Evolutionary conservation across 2,797 vertebrate genomes (phyloP).

Genomic region (Falco naumanni): DNA sequence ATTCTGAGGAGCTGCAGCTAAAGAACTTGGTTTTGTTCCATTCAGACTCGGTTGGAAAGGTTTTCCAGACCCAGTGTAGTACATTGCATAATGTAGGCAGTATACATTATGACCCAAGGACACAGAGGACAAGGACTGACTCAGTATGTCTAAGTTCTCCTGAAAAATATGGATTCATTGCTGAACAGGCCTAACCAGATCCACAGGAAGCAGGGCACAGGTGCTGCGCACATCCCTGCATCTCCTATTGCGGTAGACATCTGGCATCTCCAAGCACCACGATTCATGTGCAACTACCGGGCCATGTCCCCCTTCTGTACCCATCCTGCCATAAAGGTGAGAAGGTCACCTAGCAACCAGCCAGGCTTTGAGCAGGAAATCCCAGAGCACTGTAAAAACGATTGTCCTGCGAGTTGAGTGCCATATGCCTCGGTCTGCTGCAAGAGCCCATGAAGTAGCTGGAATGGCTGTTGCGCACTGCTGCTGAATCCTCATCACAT

Average conservation of each 20-base stretch:
- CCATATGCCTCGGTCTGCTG: neutral
- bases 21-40: neutral
- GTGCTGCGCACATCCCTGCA: neutral
- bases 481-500: neutral
- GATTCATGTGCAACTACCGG: neutral
- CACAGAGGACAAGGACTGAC: neutral
- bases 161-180: neutral
- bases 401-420: neutral
- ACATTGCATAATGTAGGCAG: neutral
- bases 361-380: neutral
- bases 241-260: neutral
- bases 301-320: neutral
- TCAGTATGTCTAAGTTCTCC: neutral
- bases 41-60: neutral
- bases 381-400: neutral
- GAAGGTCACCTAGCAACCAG: neutral
- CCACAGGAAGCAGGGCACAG: neutral
- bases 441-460: neutral
- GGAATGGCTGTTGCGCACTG: accelerated
- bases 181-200: slow-evolving; percentile 24
- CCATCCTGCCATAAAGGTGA: neutral
- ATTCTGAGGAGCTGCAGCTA: neutral
- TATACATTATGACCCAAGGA: neutral
- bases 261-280: neutral
- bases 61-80: neutral